Evolutionary conservation across 2,113 vertebrate species (phyloP).

Genomic region (Forbesichthys papilliferus): DNA sequence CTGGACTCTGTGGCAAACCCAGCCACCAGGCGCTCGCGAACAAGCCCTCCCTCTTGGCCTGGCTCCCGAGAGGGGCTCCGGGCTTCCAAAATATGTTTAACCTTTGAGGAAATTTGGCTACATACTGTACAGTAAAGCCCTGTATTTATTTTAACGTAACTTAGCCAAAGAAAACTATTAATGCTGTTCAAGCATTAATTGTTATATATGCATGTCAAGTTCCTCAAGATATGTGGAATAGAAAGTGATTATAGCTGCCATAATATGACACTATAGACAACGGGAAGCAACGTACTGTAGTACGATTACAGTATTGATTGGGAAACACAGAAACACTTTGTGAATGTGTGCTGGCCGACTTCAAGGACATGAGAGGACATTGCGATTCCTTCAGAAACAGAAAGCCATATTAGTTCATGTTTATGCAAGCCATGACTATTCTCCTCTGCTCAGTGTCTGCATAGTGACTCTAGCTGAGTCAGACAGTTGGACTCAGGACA

Average conservation of each 20-base stretch:
- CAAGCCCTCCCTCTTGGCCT: too few relatives aligned
- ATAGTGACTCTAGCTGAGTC: constrained; percentile 20
- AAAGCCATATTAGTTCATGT: constrained; percentile 76
- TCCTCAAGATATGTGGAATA: too few relatives aligned
- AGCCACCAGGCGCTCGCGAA: too few relatives aligned
- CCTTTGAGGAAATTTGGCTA: constrained; percentile 1
- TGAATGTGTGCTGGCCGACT: constrained; percentile 25
- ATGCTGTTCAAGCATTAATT: constrained; percentile 27
- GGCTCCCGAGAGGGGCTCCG: too few relatives aligned
- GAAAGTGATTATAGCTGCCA: too few relatives aligned
- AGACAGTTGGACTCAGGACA: constrained; percentile 7
- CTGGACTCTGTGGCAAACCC: too few relatives aligned
- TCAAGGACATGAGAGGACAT: constrained; percentile 10
- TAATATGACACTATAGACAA: too few relatives aligned
- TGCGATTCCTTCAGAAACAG: constrained; percentile 40
- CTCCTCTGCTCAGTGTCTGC: constrained; percentile 59
- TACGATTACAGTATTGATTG: constrained; percentile 3
- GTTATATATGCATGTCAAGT: background rate
- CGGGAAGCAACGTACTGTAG: background rate
- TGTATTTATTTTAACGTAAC: constrained; percentile 8
- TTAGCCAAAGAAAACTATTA: constrained; percentile 20
- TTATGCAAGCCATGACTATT: constrained; percentile 56
- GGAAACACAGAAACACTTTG: constrained; percentile 18
- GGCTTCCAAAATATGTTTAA: too few relatives aligned
- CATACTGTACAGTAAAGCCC: background rate